Conservation (phyloP, 2,888 invertebrate species). For the Gymnosoma rotundatum region DNA sequence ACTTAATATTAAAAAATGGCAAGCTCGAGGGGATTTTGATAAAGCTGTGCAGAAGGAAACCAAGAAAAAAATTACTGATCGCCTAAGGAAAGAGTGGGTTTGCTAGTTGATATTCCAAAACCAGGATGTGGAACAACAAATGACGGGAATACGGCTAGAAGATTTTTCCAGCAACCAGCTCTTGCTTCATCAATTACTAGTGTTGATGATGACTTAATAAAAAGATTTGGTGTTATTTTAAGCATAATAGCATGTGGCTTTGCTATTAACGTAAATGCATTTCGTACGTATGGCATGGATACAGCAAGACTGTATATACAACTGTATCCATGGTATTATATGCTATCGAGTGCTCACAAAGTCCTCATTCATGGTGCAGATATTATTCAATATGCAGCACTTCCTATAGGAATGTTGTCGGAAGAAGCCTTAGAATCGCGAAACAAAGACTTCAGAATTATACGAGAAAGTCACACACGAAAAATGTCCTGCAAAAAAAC, state of each 20-base stretch:
- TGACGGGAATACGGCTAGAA: constrained; percentile 56
- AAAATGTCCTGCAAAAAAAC: no score
- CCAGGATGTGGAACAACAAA: constrained; percentile 31
- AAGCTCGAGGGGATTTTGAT: constrained; percentile 17
- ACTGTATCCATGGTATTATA: no score
- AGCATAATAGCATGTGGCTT: constrained; percentile 40
- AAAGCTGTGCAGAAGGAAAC: not conserved
- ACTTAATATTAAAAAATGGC: constrained; percentile 19
- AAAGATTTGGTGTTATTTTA: constrained; percentile 32
- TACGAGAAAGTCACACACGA: constrained; percentile 26
- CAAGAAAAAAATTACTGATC: no score
- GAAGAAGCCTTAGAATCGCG: constrained; percentile 18
- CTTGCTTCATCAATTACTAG: constrained; percentile 1
- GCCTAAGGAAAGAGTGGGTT: no score
- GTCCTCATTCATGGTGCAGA: no score
- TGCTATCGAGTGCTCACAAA: no score
- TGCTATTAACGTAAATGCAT: constrained; percentile 41
- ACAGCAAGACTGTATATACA: no score
- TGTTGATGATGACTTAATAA: constrained; percentile 33
- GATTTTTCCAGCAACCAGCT: constrained; percentile 50
- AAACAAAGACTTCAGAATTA: constrained; percentile 29
- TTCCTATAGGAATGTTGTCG: not conserved
- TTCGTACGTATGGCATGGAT: no score
- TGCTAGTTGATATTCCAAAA: constrained; percentile 24
- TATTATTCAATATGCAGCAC: no score